Evolutionary conservation across 2,797 vertebrate species (phyloP), one percentile per base, ranked within the genome.

Genomic region (Hylomyscus alleni): DNA sequence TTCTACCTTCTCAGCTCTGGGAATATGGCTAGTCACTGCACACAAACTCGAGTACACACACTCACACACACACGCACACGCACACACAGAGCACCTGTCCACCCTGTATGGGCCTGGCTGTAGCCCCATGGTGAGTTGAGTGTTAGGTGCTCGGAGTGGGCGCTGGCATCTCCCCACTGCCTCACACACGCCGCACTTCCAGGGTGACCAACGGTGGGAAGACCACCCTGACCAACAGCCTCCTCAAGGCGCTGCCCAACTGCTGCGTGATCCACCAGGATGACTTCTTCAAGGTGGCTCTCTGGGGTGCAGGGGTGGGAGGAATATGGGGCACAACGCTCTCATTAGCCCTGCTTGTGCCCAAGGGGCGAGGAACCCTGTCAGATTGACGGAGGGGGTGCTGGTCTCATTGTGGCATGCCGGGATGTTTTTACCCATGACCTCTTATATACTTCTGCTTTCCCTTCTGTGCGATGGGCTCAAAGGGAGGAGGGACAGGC

Each of bases 211-310:
- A 99, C 87, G 99, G 99, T 90, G 99, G 99, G 1, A 99, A 99
- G 99, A 99, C 99, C 98, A 99, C 99, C 58, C 77, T 99, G 98
- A 99, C 99, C 52, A 98, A 99, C 87, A 98, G 98, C 72, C 98
- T 99, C 93, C 93, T 98, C 93, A 99, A 99, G 97, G 98, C 97
- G 0, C 98, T 99, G 84, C 99, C 99, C 94, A 99, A 99, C 98
- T 99, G 99, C 98, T 99, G 99, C 29, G 99, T 99, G 95, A 99
- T 99, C 60, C 99, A 99, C 83, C 99, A 99, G 93, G 99, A 99
- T 54, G 99, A 99, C 97, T 99, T 99, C 97, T 99, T 99, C 98
- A 99, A 99, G 99, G 99, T 99, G 98, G 98, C 98, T 94, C 31
- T 73, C n/a, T 1, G 1, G 0, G 0, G 47, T 4, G 15, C 72